Base-by-base conservation (phyloP, 2,888 invertebrate genomes). In the Nyleta sp. region DNA sequence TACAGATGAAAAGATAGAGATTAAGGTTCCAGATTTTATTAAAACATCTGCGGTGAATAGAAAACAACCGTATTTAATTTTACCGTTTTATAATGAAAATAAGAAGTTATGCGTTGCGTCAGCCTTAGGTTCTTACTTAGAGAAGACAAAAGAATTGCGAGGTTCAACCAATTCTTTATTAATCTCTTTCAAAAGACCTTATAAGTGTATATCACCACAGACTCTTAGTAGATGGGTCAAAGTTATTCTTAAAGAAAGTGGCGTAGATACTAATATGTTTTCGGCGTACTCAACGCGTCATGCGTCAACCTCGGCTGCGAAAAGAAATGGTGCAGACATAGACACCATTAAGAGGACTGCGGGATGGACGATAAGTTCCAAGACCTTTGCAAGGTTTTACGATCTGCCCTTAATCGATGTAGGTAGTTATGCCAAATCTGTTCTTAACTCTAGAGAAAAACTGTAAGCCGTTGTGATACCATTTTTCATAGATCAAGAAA, bases 21-120 rank as follows among this genome's bases (percentile, higher is more conserved):
- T 81, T n/a, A 76, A 70, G 15, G 76, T 80, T 44, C 60, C 59
- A 31, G 57, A 59, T 48, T 5, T 20, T n/a, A 67, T 72, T 15
- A 77, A 77, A 28, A 67, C 67, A 0, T 57, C 64, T 15, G 42
- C 53, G 10, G 18, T 44, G 4, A 42, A 31, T 13, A 60, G 52
- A 60, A 7, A 2, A 10, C 62, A 72, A n/a, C 62, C 71, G 0
- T 22, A 35, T 28, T 55, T 72, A 17, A 13, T 53, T 44, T 15
- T 72, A 46, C 38, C 62, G 7, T 72, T 62, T 53, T 62, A 35
- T 52, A 10, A 0, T 0, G 46, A 46, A 35, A 15, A 72, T 31
- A 3, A 7, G 17, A 64, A 53, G 17, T 15, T 81, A 22, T 83
- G 80, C 15, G 64, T 80, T 2, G 82, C 72, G 8, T 60, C 60